phyloP scores from a whole-genome alignment of 2,797 vertebrate genomes.

The Spondyliosoma cantharus region DNA sequence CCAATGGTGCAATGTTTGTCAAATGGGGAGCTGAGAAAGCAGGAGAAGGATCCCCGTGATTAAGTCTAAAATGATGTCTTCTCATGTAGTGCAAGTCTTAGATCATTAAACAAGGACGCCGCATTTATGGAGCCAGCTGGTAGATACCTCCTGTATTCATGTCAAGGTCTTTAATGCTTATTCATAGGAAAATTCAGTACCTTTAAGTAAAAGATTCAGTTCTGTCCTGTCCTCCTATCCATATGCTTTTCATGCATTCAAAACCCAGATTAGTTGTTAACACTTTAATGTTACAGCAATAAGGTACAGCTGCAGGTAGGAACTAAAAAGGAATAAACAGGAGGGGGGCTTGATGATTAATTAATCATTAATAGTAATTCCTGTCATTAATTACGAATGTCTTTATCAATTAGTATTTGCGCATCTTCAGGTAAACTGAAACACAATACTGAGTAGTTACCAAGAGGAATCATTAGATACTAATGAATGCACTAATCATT shows the following conservation, averaged over 20 bases:
- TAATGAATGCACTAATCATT: too few species aligned
- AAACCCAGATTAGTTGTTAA: slow-evolving; percentile 16
- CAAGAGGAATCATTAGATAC: too few species aligned
- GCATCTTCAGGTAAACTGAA: too few species aligned
- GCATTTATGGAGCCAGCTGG: slow-evolving; percentile 15
- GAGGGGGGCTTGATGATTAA: too few species aligned
- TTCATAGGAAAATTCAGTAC: slow-evolving; percentile 9
- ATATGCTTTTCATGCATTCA: slow-evolving; percentile 21
- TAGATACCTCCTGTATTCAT: slow-evolving; percentile 9
- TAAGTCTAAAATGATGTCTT: slow-evolving; percentile 42
- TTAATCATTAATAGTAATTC: too few species aligned
- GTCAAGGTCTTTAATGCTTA: slow-evolving; percentile 10
- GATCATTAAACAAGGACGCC: background rate
- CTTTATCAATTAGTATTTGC: too few species aligned
- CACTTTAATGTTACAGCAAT: too few species aligned
- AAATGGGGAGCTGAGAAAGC: slow-evolving; percentile 55
- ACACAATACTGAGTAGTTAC: too few species aligned
- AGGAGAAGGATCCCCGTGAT: slow-evolving; percentile 38
- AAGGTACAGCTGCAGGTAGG: too few species aligned
- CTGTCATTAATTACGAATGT: too few species aligned
- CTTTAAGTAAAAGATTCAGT: background rate
- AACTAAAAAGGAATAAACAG: too few species aligned
- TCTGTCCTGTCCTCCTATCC: background rate
- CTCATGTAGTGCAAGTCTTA: slow-evolving; percentile 8
- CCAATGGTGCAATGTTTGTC: slow-evolving; percentile 75